These are phyloP conservation scores for Eucidaris tribuloides DNA, from an alignment of 35 echinoderm and acorn worm genomes.

Conservation along the genomic window DNA sequence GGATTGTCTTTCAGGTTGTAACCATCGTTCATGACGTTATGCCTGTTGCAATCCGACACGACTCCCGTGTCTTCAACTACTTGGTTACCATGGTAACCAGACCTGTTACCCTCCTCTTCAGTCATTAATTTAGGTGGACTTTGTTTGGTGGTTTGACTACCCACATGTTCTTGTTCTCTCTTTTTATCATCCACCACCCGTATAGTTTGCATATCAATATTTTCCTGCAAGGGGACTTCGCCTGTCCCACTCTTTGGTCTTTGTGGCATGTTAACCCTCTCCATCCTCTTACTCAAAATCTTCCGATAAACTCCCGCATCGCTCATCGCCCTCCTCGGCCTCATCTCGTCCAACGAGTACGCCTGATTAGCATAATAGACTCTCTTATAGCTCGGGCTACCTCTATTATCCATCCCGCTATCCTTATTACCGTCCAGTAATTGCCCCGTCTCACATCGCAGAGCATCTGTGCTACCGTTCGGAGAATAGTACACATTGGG, in stretches of 20 bases:
- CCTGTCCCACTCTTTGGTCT: slow-evolving; percentile 11
- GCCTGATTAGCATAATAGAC: slow-evolving; percentile 17
- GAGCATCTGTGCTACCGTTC: background rate
- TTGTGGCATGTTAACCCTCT: background rate
- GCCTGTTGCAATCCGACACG: slow-evolving; percentile 22
- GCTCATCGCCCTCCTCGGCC: slow-evolving; percentile 24
- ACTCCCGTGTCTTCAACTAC: background rate
- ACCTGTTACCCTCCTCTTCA: background rate
- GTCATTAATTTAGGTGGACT: background rate
- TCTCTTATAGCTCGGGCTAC: background rate
- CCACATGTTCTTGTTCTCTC: background rate
- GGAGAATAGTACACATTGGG: slow-evolving; percentile 6
- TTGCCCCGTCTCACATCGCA: background rate
- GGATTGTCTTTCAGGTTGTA: slow-evolving; percentile 36
- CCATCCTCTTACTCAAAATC: slow-evolving; percentile 18
- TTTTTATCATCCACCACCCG: background rate
- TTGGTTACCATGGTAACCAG: background rate
- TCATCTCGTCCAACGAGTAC: background rate
- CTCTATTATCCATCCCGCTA: background rate
- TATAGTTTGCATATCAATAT: background rate
- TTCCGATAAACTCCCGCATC: slow-evolving; percentile 23
- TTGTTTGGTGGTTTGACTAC: no score
- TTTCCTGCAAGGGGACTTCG: background rate
- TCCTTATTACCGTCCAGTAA: background rate
- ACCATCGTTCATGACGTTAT: slow-evolving; percentile 29